phyloP scores from a whole-genome alignment of 1,140 invertebrate species.

The Dendroctonus ponderosae region DNA sequence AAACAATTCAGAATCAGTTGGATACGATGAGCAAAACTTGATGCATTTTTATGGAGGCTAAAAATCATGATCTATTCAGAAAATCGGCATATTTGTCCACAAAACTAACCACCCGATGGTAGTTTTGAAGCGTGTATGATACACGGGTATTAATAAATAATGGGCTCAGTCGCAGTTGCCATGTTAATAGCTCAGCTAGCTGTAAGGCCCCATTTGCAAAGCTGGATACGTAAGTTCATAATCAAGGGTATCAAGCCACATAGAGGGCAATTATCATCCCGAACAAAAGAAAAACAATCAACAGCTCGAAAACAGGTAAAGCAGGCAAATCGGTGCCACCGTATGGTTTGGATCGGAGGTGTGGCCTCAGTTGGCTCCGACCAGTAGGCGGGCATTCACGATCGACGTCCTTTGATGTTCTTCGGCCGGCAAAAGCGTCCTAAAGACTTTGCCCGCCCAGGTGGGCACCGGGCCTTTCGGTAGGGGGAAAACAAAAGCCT shows the following conservation, averaged over 20 bases:
- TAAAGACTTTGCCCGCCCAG: constrained; percentile 41
- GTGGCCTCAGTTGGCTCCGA: background rate
- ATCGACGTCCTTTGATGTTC: constrained; percentile 18
- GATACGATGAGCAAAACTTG: too few species aligned
- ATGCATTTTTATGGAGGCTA: too few species aligned
- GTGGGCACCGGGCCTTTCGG: constrained; percentile 32
- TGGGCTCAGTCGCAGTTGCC: constrained; percentile 11
- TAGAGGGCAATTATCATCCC: constrained; percentile 32
- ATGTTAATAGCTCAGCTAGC: constrained; percentile 18
- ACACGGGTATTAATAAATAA: constrained; percentile 1
- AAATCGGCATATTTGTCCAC: too few species aligned
- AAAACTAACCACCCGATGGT: too few species aligned
- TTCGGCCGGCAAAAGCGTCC: constrained; percentile 17
- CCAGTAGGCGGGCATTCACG: background rate
- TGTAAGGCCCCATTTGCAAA: constrained; percentile 15
- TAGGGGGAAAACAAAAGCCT: constrained; percentile 42
- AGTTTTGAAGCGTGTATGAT: too few species aligned
- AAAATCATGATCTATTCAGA: too few species aligned
- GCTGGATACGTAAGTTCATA: constrained; percentile 24
- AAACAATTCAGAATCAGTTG: too few species aligned
- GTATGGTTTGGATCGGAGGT: constrained; percentile 15
- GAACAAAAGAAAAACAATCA: constrained; percentile 37
- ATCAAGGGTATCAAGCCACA: constrained; percentile 28
- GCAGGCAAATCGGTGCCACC: constrained; percentile 32
- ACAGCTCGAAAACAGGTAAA: constrained; percentile 36